A percentile compares a stretch with the other conserved stretches of the same genome.
Evolutionary conservation across 2,797 vertebrate species (phyloP).

Genomic region (Myoxocephalus aenaeus): DNA sequence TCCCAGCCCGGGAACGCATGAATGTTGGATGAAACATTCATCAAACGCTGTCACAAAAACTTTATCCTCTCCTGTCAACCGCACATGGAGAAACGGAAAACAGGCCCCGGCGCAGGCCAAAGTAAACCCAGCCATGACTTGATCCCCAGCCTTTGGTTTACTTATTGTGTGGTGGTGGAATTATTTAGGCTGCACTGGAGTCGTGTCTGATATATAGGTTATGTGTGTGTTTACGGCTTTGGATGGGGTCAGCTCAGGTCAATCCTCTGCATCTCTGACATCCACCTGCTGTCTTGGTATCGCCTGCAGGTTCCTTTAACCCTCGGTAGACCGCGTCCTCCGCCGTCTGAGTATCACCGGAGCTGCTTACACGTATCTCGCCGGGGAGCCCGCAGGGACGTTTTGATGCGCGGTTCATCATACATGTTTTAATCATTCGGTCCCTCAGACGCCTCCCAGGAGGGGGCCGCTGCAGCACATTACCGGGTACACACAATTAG

Average conservation of each 20-base stretch:
- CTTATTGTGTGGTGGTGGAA: slow-evolving; percentile 52
- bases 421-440: slow-evolving; percentile 87
- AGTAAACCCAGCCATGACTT: slow-evolving; percentile 48
- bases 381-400: slow-evolving; percentile 76
- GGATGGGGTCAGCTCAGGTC: slow-evolving; percentile 72
- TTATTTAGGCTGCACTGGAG: slow-evolving; percentile 60
- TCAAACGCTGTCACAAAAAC: slow-evolving; percentile 86
- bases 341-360: slow-evolving; percentile 72
- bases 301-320: slow-evolving; percentile 67
- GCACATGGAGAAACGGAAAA: slow-evolving; percentile 50
- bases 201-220: slow-evolving; percentile 60
- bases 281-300: slow-evolving; percentile 72
- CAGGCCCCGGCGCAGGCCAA: slow-evolving; percentile 36
- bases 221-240: slow-evolving; percentile 69
- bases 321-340: slow-evolving; percentile 67
- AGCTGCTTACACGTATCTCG: slow-evolving; percentile 78
- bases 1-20: slow-evolving; percentile 77
- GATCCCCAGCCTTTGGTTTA: slow-evolving; percentile 51
- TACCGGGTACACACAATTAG: slow-evolving; percentile 85
- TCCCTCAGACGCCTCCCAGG: slow-evolving; percentile 81
- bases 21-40: slow-evolving; percentile 88
- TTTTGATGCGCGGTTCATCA: slow-evolving; percentile 84
- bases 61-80: slow-evolving; percentile 78
- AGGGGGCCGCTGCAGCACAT: slow-evolving; percentile 81
- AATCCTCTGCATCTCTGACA: slow-evolving; percentile 72